Conservation (phyloP, 2,113 vertebrate genomes). For the Protomyctophum bolini region DNA sequence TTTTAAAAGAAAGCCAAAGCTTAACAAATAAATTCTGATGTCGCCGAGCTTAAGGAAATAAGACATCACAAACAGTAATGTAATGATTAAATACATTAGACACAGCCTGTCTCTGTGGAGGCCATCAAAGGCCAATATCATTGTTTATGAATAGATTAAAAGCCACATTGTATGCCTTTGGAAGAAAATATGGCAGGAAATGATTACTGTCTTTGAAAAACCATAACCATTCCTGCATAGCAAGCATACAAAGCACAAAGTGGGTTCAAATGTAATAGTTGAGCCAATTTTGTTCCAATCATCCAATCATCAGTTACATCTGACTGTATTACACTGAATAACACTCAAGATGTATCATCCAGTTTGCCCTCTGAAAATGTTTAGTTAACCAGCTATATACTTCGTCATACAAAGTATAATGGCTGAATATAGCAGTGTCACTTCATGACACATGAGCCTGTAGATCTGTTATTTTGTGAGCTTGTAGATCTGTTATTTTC, state of each 20-base stretch:
- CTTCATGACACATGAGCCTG: too few species aligned
- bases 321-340: neutral
- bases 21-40: neutral
- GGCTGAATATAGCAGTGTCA: too few species aligned
- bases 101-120: neutral
- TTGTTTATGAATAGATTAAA: slow-evolving; percentile 27
- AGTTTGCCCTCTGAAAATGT: neutral
- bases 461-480: too few species aligned
- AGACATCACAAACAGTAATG: neutral
- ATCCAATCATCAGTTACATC: neutral
- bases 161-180: slow-evolving; percentile 4
- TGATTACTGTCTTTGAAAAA: slow-evolving; percentile 2
- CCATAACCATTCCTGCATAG: neutral
- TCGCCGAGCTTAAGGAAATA: neutral
- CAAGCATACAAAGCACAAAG: slow-evolving; percentile 1
- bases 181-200: slow-evolving; percentile 17
- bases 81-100: neutral
- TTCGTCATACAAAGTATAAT: too few species aligned
- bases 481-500: too few species aligned
- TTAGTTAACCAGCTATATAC: too few species aligned
- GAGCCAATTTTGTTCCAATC: neutral
- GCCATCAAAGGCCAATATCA: neutral
- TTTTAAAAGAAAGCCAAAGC: too few species aligned
- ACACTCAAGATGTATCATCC: neutral
- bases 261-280: neutral